Evolutionary conservation across 2,113 vertebrate genomes (phyloP).

Genomic region (Myiopsitta monachus): DNA sequence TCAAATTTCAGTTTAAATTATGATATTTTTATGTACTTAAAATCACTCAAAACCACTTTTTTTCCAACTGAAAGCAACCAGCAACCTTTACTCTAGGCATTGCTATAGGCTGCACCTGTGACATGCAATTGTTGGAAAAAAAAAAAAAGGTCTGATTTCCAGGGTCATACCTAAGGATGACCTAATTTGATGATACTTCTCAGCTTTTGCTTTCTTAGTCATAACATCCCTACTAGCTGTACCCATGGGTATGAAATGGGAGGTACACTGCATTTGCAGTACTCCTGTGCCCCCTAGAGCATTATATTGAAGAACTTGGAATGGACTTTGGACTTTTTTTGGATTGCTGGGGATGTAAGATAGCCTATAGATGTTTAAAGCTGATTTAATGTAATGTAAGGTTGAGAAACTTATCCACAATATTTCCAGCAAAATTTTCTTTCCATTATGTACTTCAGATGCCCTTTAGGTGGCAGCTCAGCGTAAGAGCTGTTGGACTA

Average conservation of each 20-base stretch:
- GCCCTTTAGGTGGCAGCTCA: neutral
- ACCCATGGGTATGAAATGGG: neutral
- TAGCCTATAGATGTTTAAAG: neutral
- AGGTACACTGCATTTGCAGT: neutral
- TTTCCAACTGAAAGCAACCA: neutral
- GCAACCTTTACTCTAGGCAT: neutral
- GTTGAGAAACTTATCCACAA: neutral
- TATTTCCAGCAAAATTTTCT: neutral
- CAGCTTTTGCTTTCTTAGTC: neutral
- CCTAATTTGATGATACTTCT: neutral
- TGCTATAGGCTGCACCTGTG: neutral
- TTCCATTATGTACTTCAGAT: neutral
- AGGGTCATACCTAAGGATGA: neutral
- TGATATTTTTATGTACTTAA: neutral
- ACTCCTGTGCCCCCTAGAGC: conserved; percentile 39
- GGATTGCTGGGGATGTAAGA: neutral
- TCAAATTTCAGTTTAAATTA: neutral
- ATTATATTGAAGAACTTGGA: neutral
- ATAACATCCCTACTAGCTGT: neutral
- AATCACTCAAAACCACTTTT: neutral
- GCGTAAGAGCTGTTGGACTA: conserved; percentile 7
- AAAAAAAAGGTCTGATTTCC: neutral
- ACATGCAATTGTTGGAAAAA: neutral
- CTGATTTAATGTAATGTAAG: neutral
- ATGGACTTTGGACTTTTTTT: neutral